Base-by-base conservation (phyloP, 2,113 vertebrate species). In the Maccullochella peelii region DNA sequence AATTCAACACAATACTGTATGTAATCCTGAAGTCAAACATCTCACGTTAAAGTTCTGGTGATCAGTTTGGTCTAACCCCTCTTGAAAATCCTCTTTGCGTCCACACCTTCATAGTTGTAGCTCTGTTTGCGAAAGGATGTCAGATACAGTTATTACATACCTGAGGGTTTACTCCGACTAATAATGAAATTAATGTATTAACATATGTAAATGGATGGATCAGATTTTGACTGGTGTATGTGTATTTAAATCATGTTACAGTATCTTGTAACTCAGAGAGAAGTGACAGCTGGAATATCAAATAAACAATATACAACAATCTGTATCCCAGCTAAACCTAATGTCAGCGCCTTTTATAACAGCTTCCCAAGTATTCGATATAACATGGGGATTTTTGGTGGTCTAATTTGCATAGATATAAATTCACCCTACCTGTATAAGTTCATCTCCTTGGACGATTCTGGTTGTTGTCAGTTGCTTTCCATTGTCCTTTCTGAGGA, bases 41-140 rank as follows among this genome's bases (percentile, higher is more conserved):
- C 12, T 73, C 25, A 36, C 2, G 47, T 63, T 5, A 3, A 10
- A 8, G 69, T 38, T 71, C 36, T 30, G n/a, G 25, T 6, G 4
- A 49, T 62, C 27, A 6, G 16, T 65, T 52, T 70, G 21, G 10
- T 80, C 95, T 90, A 99, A 42, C 4, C 72, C 85, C 83, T 97
- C 86, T 98, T 99, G 94, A 98, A 99, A 94, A 97, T 88, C 87
- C 98, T 96, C 91, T 97, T 98, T 62, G 97, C 96, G 23, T 97
- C 95, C n/a, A 97, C 96, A 58, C 98, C 98, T 61, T 99, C 97
- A 0, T 98, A 99, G n/a, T 4, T 0, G 0, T 97, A 99, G 77
- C 75, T 96, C 98, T 99, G 95, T 70, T 59, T 63, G 63, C 38
- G 15, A 86, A 57, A 90, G 36, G 2, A 44, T 11, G 6, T 69